phyloP scores from a whole-genome alignment of 2,888 invertebrate genomes.

The Polydrusus pterygomalis region DNA sequence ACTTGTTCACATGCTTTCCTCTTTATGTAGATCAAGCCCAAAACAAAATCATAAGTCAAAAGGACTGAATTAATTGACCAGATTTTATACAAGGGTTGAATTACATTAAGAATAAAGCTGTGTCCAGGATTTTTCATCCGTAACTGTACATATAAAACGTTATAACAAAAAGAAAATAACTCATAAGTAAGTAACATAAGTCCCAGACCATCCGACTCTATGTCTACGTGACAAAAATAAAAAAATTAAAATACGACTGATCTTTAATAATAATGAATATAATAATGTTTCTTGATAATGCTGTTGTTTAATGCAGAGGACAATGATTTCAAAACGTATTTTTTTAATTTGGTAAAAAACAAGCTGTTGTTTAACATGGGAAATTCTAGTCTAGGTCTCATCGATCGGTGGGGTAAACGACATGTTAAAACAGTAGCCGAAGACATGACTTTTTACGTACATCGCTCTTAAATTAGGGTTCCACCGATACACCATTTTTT shows the following conservation, averaged over 20 bases:
- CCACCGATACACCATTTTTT: too few relatives aligned
- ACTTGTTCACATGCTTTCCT: too few relatives aligned
- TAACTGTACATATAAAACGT: too few relatives aligned
- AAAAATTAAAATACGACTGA: not conserved
- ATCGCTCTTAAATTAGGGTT: too few relatives aligned
- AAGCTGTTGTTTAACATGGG: not conserved
- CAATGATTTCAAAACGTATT: conserved; percentile 8
- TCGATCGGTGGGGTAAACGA: not conserved
- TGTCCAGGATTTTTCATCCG: too few relatives aligned
- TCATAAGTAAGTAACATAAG: not conserved
- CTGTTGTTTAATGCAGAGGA: not conserved
- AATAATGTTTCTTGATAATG: not conserved
- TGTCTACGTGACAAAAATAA: not conserved
- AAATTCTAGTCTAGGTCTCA: not conserved
- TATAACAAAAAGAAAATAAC: too few relatives aligned
- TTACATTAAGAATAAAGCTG: too few relatives aligned
- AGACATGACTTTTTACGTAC: too few relatives aligned
- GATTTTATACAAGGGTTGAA: too few relatives aligned
- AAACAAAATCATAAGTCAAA: too few relatives aligned
- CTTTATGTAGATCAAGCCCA: too few relatives aligned
- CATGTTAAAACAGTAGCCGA: not conserved
- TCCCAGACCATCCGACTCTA: not conserved
- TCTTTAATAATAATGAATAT: not conserved
- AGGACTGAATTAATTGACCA: too few relatives aligned
- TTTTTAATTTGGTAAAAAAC: not conserved